Evolutionary conservation across 2,888 invertebrate genomes (phyloP), one percentile per base, ranked within the genome.

Genomic region (Idaea dimidiata): DNA sequence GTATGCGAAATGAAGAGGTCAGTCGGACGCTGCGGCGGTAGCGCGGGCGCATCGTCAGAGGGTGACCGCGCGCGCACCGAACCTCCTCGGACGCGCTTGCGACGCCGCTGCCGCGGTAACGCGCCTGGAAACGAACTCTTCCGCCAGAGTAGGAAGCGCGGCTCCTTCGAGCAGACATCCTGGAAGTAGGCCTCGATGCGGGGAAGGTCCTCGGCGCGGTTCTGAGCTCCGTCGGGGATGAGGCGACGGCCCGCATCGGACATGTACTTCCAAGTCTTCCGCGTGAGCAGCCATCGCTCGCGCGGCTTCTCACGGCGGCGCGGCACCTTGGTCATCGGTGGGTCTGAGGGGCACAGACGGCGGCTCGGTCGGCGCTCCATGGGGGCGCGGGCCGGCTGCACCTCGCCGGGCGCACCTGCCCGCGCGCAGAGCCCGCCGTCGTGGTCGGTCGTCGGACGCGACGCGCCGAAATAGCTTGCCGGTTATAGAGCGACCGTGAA

Each of bases 261-360:
- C 97, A 97, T 97, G 86, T 97, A 97, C 75, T 97, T 94, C 97
- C 97, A 97, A 59, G 97, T 97, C 89, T 97, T 97, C 65, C 97
- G 93, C 57, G 97, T 97, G 65, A 97, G 93, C 66, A 97, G 93
- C 97, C 97, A 97, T 84, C 97, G 94, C 86, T 97, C 97, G 80
- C 96, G 95, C 75, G 93, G 89, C 80, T 93, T 94, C 63, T 93
- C 88, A 60, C 94, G 92, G 73, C 94, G 94, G 64, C 94, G 89
- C 75, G 93, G 88, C 59, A 93, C 88, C 79, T 93, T 93, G 67
- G 94, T 94, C 93, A 94, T 95, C 72, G 88, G 87, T 69, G 91
- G 93, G 66, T 88, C 81, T 78, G 93, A 88, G 91, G 77, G 92
- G 86, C 82, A 91, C 81, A 83, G 82, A 24, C 80, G 77, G 78